Conservation (phyloP, 2,888 invertebrate species). For the Boloria selene region DNA sequence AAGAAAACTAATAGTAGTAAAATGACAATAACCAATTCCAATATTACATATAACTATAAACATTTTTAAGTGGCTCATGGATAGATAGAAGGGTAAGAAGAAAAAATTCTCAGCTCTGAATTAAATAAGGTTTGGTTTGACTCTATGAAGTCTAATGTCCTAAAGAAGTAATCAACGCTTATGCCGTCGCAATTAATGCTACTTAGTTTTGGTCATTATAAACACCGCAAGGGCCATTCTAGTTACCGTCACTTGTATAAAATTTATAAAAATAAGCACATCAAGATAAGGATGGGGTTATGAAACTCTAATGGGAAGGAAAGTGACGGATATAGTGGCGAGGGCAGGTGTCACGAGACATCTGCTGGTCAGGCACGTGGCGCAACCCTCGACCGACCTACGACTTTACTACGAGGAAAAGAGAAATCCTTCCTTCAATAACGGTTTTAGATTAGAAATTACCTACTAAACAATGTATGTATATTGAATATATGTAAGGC, state of each 20-base stretch:
- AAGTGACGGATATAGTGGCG: slow-evolving; percentile 69
- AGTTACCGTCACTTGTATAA: slow-evolving; percentile 81
- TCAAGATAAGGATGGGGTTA: slow-evolving; percentile 64
- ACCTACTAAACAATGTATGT: too few relatives aligned
- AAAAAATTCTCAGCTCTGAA: too few relatives aligned
- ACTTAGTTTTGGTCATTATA: slow-evolving; percentile 70
- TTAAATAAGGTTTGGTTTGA: too few relatives aligned
- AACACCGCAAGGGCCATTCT: slow-evolving; percentile 75
- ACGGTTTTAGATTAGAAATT: background rate
- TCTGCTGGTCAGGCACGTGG: slow-evolving; percentile 80
- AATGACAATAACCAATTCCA: too few relatives aligned
- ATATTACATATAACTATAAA: too few relatives aligned
- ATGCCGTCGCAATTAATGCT: slow-evolving; percentile 61
- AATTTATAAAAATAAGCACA: slow-evolving; percentile 81
- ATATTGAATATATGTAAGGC: too few relatives aligned
- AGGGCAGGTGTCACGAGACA: slow-evolving; percentile 80
- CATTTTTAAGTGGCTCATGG: too few relatives aligned
- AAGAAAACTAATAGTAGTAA: too few relatives aligned
- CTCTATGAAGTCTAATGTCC: background rate
- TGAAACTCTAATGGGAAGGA: slow-evolving; percentile 56
- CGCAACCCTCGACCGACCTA: slow-evolving; percentile 74
- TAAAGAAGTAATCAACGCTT: slow-evolving; percentile 7
- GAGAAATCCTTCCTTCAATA: slow-evolving; percentile 54
- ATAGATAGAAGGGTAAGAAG: too few relatives aligned
- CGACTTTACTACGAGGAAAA: slow-evolving; percentile 62